A percentile compares a stretch with the other conserved stretches of the same genome.
phyloP scores from a whole-genome alignment of 2,888 invertebrate species.

The Microctonus hyperodae region DNA sequence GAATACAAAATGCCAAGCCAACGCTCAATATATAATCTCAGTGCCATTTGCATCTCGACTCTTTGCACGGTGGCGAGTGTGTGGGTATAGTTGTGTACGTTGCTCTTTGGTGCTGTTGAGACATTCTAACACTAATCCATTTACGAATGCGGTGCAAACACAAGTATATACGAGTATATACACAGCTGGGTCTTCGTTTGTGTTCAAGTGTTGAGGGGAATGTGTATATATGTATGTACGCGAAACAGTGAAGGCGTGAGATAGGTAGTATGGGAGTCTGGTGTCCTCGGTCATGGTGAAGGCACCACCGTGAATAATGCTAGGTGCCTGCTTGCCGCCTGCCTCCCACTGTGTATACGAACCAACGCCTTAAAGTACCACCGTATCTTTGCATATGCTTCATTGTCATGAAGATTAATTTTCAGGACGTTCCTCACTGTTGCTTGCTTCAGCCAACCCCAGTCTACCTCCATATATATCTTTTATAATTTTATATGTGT shows the following conservation, averaged over 20 bases:
- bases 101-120: conserved; percentile 28
- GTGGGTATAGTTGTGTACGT: conserved; percentile 27
- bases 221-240: too few species aligned
- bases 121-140: conserved; percentile 32
- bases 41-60: conserved; percentile 41
- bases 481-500: neutral
- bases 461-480: neutral
- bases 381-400: conserved; percentile 29
- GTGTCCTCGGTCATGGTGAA: conserved; percentile 23
- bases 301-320: conserved; percentile 27
- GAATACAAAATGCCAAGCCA: conserved; percentile 18
- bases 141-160: conserved; percentile 11
- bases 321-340: conserved; percentile 10
- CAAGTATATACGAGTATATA: conserved; percentile 11
- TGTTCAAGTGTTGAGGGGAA: conserved; percentile 1
- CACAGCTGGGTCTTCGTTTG: conserved; percentile 12
- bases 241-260: neutral
- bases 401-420: conserved; percentile 30
- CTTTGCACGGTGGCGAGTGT: conserved; percentile 29
- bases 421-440: conserved; percentile 18
- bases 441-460: neutral
- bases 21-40: conserved; percentile 24
- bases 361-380: conserved; percentile 26
- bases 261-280: conserved; percentile 9
- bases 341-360: conserved; percentile 10